Percentiles rank a stretch among this genome's conserved stretches.
These are phyloP conservation scores for Erpornis zantholeuca DNA, from an alignment of 2,113 vertebrate genomes.

Conservation along the genomic window DNA sequence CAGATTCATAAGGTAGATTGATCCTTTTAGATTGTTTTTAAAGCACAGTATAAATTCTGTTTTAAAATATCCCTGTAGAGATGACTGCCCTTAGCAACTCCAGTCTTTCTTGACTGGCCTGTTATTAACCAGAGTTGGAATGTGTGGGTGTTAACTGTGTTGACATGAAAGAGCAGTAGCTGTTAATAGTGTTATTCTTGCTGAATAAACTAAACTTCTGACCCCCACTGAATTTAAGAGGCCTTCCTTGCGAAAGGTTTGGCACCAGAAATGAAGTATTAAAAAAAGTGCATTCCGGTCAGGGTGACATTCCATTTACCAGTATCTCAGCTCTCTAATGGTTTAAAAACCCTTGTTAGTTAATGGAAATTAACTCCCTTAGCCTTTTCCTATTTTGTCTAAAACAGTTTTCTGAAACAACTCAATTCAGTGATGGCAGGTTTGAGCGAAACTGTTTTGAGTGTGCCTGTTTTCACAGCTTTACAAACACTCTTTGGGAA, in stretches of 20 bases:
- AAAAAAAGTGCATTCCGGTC: background rate
- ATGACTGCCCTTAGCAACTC: background rate
- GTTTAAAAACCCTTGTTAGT: slow-evolving; percentile 13
- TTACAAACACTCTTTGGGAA: background rate
- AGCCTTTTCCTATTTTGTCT: background rate
- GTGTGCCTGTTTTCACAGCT: background rate
- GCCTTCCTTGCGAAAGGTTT: slow-evolving; percentile 17
- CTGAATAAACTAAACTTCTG: slow-evolving; percentile 74
- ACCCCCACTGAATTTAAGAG: slow-evolving; percentile 64
- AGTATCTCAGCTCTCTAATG: background rate
- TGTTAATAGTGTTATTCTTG: slow-evolving; percentile 71
- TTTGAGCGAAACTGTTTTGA: background rate
- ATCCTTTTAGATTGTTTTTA: slow-evolving; percentile 45
- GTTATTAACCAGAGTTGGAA: slow-evolving; percentile 47
- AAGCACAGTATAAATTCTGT: slow-evolving; percentile 47
- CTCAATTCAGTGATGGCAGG: background rate
- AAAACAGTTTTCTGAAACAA: background rate
- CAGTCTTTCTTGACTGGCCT: background rate
- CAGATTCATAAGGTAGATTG: background rate
- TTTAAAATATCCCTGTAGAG: slow-evolving; percentile 48
- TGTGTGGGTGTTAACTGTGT: slow-evolving; percentile 53
- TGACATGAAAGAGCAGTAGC: slow-evolving; percentile 59
- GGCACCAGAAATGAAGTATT: slow-evolving; percentile 17
- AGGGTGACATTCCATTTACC: slow-evolving; percentile 30
- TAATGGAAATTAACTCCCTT: slow-evolving; percentile 50